These are phyloP conservation scores for Erebia ligea DNA, from an alignment of 2,888 invertebrate species.

Conservation along the genomic window DNA sequence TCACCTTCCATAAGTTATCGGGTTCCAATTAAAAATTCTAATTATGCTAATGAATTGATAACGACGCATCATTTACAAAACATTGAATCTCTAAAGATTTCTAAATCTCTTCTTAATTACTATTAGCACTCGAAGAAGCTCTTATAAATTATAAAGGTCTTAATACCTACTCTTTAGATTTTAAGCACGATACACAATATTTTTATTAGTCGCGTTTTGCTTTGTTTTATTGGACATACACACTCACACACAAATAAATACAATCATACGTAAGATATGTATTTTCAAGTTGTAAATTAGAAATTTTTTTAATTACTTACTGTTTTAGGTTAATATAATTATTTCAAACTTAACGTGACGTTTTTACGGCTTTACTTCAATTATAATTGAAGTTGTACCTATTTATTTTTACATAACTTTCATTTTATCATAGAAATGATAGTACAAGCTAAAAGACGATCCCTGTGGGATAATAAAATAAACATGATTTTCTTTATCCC, in stretches of 20 bases:
- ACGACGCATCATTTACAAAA: conserved; percentile 6
- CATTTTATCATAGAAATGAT: neutral
- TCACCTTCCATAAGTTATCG: conserved; percentile 6
- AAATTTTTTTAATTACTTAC: no score
- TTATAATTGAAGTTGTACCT: neutral
- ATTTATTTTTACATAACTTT: neutral
- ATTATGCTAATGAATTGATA: conserved; percentile 15
- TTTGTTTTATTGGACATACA: no score
- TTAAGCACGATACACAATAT: conserved; percentile 7
- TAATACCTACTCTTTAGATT: neutral
- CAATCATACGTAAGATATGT: no score
- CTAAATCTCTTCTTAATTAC: conserved; percentile 26
- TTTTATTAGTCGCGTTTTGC: no score
- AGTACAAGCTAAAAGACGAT: neutral
- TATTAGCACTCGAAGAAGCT: conserved; percentile 20
- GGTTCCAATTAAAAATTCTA: conserved; percentile 17
- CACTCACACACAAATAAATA: no score
- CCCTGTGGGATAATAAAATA: neutral
- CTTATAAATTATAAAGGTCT: conserved; percentile 1
- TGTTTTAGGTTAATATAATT: no score
- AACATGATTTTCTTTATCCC: neutral
- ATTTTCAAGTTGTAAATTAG: no score
- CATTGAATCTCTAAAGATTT: conserved; percentile 5
- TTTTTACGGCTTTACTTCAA: no score
- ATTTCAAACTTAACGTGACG: no score